A percentile compares a stretch with the other conserved stretches of the same genome.
Conservation (phyloP, 1,140 invertebrate species). For the Cherax destructor region DNA sequence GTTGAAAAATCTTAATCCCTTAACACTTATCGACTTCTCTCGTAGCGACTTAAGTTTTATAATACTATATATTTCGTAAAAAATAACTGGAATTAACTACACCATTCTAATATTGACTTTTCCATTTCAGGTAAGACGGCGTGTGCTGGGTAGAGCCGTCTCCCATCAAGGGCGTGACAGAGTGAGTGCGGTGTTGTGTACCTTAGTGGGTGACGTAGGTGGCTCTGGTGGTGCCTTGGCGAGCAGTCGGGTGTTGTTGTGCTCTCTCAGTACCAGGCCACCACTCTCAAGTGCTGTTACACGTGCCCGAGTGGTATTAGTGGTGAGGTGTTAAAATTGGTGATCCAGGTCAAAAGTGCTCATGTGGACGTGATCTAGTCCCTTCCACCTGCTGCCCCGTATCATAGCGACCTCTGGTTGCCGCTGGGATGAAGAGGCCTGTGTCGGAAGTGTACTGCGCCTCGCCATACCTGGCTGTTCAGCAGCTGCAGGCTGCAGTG, state of each 20-base stretch:
- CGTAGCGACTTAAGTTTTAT: no score
- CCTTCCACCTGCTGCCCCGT: constrained; percentile 24
- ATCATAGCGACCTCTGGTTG: constrained; percentile 30
- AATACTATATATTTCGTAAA: no score
- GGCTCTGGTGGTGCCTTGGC: constrained; percentile 28
- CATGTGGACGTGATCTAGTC: constrained; percentile 46
- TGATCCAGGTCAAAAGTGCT: constrained; percentile 48
- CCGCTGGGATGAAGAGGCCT: constrained; percentile 65
- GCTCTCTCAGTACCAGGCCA: constrained; percentile 24
- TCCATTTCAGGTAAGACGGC: constrained; percentile 62
- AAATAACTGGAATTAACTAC: no score
- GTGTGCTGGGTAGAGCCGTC: constrained; percentile 54
- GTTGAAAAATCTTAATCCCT: no score
- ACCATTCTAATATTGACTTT: neutral
- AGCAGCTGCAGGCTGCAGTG: constrained; percentile 45
- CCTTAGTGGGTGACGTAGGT: constrained; percentile 43
- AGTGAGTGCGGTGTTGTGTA: constrained; percentile 44
- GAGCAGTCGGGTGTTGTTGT: constrained; percentile 43
- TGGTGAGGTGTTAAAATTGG: constrained; percentile 14
- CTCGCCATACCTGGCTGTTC: constrained; percentile 53
- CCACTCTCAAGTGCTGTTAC: constrained; percentile 11
- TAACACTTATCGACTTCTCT: no score
- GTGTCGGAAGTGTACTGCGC: constrained; percentile 62
- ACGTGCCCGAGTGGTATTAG: constrained; percentile 47
- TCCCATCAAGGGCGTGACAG: constrained; percentile 31